Base-by-base conservation (phyloP, 23 tunicate genomes). In the Pegea sp. region DNA sequence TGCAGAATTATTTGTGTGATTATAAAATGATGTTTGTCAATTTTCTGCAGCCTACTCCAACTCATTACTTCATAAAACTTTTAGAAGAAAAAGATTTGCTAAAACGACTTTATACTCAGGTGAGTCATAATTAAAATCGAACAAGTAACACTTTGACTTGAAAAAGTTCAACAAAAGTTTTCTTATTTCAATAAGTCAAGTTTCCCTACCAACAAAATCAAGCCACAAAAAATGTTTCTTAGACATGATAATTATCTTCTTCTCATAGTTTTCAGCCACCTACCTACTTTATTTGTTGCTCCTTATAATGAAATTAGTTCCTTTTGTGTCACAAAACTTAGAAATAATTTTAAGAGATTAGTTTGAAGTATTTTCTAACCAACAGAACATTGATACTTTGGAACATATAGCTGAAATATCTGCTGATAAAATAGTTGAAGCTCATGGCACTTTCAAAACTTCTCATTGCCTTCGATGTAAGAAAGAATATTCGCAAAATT, bases 341-440 rank as follows among this genome's bases (percentile, higher is more conserved):
- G n/a, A n/a, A n/a, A n/a, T n/a, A n/a, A n/a, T n/a, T n/a, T n/a
- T n/a, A n/a, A n/a, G n/a, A n/a, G n/a, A n/a, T n/a, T n/a, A n/a
- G n/a, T n/a, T n/a, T n/a, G n/a, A n/a, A n/a, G n/a, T n/a, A n/a
- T n/a, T n/a, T n/a, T n/a, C n/a, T n/a, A n/a, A n/a, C n/a, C 16
- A 33, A 2, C 58, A 81, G 75, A 81, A 81, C 49, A 81, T 81
- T 48, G 94, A 81, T 49, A 67, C 84, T 0, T 66, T 81, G 44
- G 94, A 81, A 57, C 48, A 70, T 24, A 75, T 72, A 3, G 94
- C 94, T 32, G 81, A 75, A 2, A 33, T 81, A 24, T 1, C 43
- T 28, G 81, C 50, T n/a, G 94, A 73, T 1, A 73, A 72, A 64
- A 72, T 81, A 23, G 81, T 81, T 22, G 94, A 73, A 68, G 81